These are phyloP conservation scores for Gastrophysa polygoni DNA, from an alignment of 2,888 invertebrate genomes.

Conservation along the genomic window DNA sequence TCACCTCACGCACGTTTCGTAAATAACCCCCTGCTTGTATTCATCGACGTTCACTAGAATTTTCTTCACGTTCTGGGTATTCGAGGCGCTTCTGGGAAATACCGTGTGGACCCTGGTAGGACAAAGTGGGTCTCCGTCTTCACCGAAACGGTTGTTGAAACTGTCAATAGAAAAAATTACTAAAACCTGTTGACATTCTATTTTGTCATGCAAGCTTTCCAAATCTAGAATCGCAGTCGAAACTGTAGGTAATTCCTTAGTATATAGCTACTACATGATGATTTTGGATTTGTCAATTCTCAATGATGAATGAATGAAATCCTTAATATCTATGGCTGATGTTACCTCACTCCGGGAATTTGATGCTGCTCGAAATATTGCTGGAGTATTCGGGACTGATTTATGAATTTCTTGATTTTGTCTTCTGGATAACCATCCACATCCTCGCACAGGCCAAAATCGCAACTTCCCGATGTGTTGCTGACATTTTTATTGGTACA, in stretches of 20 bases:
- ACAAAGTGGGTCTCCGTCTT: conserved; percentile 44
- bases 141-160: conserved; percentile 32
- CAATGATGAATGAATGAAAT: too few species aligned
- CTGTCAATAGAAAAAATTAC: too few species aligned
- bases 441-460: conserved; percentile 53
- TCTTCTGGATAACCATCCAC: conserved; percentile 57
- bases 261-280: too few species aligned
- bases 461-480: conserved; percentile 27
- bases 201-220: too few species aligned
- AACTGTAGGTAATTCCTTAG: too few species aligned
- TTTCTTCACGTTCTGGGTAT: conserved; percentile 66
- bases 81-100: conserved; percentile 66
- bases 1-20: conserved; percentile 68
- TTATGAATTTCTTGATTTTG: conserved; percentile 47
- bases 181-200: too few species aligned
- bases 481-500: not conserved
- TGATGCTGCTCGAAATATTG: conserved; percentile 31
- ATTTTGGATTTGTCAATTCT: too few species aligned
- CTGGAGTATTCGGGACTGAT: conserved; percentile 26
- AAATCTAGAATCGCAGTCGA: too few species aligned
- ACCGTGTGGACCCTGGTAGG: conserved; percentile 58
- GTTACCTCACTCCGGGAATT: not conserved
- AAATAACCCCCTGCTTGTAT: conserved; percentile 71
- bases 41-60: conserved; percentile 69
- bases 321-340: too few species aligned